Conservation (phyloP, 2,113 vertebrate species). For the Motacilla alba region DNA sequence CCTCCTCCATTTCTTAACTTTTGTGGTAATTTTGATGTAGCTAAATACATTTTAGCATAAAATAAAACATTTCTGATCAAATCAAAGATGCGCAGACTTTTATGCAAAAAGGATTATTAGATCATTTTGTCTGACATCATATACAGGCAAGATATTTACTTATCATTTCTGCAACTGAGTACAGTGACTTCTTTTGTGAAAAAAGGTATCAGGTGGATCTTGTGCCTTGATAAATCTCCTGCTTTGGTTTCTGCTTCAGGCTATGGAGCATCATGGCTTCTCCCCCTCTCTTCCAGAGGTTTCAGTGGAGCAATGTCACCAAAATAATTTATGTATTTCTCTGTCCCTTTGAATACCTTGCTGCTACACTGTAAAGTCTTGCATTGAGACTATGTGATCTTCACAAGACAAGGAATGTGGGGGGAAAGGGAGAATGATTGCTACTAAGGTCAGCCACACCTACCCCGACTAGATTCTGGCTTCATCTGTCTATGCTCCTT, state of each 20-base stretch:
- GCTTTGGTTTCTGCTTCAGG: background rate
- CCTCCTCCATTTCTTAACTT: background rate
- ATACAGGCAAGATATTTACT: background rate
- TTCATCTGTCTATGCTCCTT: background rate
- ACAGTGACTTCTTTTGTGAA: background rate
- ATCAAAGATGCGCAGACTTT: background rate
- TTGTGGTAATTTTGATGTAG: background rate
- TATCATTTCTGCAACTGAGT: background rate
- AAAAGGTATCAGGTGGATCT: background rate
- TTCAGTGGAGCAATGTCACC: background rate
- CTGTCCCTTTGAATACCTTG: background rate
- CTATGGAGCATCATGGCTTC: background rate
- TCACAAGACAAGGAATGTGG: background rate
- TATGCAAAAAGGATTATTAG: background rate
- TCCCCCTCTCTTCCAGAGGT: background rate
- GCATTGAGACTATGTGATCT: background rate
- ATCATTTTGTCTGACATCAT: background rate
- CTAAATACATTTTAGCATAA: background rate
- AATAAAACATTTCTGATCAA: background rate
- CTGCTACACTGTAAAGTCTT: background rate
- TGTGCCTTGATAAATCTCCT: background rate
- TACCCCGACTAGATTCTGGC: background rate
- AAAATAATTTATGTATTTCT: background rate
- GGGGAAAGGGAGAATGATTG: background rate
- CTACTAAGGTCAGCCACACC: background rate